Evolutionary conservation across 1,140 invertebrate species (phyloP).

Genomic region (Nasonia longicornis): DNA sequence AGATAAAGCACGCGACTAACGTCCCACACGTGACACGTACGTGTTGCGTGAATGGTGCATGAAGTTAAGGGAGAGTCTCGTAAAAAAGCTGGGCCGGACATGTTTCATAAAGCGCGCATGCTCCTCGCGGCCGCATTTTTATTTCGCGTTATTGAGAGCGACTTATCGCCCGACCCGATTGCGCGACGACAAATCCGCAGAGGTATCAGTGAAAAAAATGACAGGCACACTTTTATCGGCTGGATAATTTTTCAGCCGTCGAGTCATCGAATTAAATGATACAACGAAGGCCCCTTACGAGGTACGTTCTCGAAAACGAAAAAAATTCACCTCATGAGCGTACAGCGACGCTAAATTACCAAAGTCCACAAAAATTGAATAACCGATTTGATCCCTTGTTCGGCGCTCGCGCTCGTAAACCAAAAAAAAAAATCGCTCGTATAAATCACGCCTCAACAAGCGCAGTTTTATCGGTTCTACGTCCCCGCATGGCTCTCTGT

Average conservation of each 20-base stretch:
- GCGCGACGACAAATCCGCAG: too few species aligned
- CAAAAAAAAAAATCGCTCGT: constrained; percentile 31
- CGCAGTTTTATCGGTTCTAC: constrained; percentile 35
- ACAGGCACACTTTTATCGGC: not conserved
- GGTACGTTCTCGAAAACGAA: not conserved
- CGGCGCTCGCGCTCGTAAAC: not conserved
- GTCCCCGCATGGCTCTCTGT: not conserved
- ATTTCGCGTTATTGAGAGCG: too few species aligned
- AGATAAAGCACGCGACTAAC: constrained; percentile 30
- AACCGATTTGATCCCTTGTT: constrained; percentile 13
- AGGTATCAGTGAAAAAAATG: too few species aligned
- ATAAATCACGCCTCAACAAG: constrained; percentile 37
- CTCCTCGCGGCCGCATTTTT: too few species aligned
- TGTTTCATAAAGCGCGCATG: not conserved
- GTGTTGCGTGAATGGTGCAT: constrained; percentile 21
- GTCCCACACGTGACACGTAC: constrained; percentile 21
- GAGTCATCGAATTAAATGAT: too few species aligned
- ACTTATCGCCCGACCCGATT: too few species aligned
- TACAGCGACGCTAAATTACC: constrained; percentile 3
- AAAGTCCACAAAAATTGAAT: constrained; percentile 32
- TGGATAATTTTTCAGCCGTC: not conserved
- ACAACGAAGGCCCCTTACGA: too few species aligned
- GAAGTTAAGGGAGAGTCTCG: constrained; percentile 15
- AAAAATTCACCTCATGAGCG: not conserved
- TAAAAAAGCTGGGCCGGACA: not conserved